Evolutionary conservation across 2,888 invertebrate species (phyloP).

Genomic region (Acutogordius australiensis): DNA sequence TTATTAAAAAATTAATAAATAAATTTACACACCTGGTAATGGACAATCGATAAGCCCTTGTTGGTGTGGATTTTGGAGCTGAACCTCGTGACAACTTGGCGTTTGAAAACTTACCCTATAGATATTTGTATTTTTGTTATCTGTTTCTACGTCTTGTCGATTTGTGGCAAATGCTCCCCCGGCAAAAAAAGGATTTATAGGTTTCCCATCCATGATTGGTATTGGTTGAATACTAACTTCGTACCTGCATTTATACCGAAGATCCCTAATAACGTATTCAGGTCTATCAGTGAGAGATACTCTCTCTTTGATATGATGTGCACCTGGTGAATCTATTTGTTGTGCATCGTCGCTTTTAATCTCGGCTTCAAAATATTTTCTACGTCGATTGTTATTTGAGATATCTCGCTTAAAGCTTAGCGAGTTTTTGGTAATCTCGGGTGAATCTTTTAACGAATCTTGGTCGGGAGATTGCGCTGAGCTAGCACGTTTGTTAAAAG

Average conservation of each 20-base stretch:
- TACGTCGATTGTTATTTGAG: neutral
- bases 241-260: conserved; percentile 12
- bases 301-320: neutral
- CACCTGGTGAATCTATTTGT: too few relatives aligned
- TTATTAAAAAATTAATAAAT: too few relatives aligned
- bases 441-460: too few relatives aligned
- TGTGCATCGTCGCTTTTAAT: too few relatives aligned
- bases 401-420: neutral
- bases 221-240: neutral
- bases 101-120: conserved; percentile 11
- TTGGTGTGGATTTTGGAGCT: neutral
- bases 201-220: neutral
- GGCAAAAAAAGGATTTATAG: too few relatives aligned
- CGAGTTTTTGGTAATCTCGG: neutral
- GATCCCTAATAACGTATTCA: neutral
- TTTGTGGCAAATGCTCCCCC: neutral
- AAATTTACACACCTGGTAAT: neutral
- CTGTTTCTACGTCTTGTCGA: too few relatives aligned
- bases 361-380: too few relatives aligned
- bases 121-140: too few relatives aligned
- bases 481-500: too few relatives aligned
- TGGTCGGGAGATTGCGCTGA: neutral
- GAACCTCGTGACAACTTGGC: neutral
- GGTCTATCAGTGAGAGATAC: neutral
- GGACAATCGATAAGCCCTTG: neutral